Base-by-base conservation (phyloP, 2,797 vertebrate species). In the Acanthopagrus latus region DNA sequence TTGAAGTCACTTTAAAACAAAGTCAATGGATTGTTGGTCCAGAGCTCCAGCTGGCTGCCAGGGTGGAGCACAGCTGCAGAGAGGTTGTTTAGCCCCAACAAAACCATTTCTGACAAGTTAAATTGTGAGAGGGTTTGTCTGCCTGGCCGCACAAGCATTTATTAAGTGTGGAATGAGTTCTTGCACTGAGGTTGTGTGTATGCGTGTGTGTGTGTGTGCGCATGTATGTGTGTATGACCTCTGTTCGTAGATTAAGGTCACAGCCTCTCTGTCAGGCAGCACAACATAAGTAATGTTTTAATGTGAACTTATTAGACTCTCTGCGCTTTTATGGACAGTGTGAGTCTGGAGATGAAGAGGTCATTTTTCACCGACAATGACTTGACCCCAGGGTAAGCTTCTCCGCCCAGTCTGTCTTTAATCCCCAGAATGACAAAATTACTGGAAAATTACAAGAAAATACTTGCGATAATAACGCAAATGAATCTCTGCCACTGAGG, bases 211-310 rank as follows among this genome's bases (percentile, higher is more conserved):
- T 47, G 66, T 59, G 63, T 58, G 62, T 63, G 59, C 59, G 71
- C 76, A 55, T 66, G 70, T 57, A 71, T 80, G 79, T 68, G 69
- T 79, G 74, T 44, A 64, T 85, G 88, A 91, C 89, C 92, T 91
- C 84, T 89, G 89, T 41, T 71, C 8, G 29, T 59, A 87, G 89
- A 91, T 90, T 87, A 91, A 91, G 88, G 89, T 90, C 89, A 64
- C 59, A 41, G 83, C 56, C 71, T 81, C 78, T 80, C 84, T 85
- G 87, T 85, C 87, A 83, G 86, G 51, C 65, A 11, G 71, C 70
- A 73, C 80, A 77, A 86, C 83, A 92, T 90, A 89, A 91, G 85
- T 86, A 82, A 92, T 91, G 89, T 86, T 85, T 89, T 90, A 81
- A 90, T 87, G 84, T 76, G 78, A 73, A 84, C 82, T 79, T 85